Conservation (phyloP, 2,888 invertebrate species). For the Leistus spinibarbis region DNA sequence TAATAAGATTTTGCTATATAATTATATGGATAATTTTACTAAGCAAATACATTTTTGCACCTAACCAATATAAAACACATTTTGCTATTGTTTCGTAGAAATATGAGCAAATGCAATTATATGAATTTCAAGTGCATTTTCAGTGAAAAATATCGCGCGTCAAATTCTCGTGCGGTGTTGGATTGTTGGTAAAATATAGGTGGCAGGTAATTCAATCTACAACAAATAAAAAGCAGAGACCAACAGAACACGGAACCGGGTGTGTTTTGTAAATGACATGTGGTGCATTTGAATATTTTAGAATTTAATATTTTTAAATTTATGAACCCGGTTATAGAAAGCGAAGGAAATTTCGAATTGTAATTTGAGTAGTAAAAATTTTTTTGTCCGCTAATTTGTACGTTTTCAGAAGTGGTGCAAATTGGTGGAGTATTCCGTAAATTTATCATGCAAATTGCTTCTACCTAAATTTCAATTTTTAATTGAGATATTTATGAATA, state of each 20-base stretch:
- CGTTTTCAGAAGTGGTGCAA: neutral
- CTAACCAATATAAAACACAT: neutral
- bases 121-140: neutral
- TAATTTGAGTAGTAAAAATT: neutral
- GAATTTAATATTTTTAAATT: conserved; percentile 11
- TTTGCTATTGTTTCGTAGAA: neutral
- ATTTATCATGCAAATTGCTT: neutral
- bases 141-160: neutral
- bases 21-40: neutral
- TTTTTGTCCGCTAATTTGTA: neutral
- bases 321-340: neutral
- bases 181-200: neutral
- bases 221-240: neutral
- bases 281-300: conserved; percentile 10
- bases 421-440: neutral
- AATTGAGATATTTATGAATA: neutral
- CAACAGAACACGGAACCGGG: neutral
- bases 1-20: no score
- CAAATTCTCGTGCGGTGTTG: neutral
- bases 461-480: neutral
- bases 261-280: neutral
- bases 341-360: conserved; percentile 4
- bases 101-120: neutral
- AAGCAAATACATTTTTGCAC: neutral
- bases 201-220: neutral